Evolutionary conservation across 2,888 invertebrate species (phyloP), one percentile per base, ranked within the genome.

Genomic region (Agrotis ipsilon): DNA sequence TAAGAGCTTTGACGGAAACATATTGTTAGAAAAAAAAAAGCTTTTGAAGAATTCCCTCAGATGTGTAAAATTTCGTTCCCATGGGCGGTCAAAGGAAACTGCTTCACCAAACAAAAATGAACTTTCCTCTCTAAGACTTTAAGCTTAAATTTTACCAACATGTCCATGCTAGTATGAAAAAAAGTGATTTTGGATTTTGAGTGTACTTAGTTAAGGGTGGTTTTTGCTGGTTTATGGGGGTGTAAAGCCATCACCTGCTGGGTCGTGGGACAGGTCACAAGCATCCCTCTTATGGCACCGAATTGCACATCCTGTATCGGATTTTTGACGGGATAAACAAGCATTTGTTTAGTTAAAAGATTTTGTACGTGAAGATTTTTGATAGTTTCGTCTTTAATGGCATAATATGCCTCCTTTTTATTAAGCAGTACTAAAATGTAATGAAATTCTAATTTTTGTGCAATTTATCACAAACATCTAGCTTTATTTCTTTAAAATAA

Each of bases 191-290:
- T 81, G 68, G 21, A 72, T 69, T 78, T 81, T 85, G 68, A 46
- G 2, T 0, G 0, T 60, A 32, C 32, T 2, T 49, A 7, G 51
- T 72, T 83, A 83, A 72, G 71, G 82, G 68, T 72, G 67, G 9
- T 78, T 85, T 84, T 86, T 27, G 55, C 16, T 60, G 68, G 60
- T 69, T 51, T 78, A 80, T 66, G 76, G 67, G 75, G 80, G 77
- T 83, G 81, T 87, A 89, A 89, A 85, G 88, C 89, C 90, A 92
- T 91, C 94, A 94, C 94, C 94, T 94, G 94, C 90, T 84, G 92
- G 94, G 93, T 94, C 95, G 94, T 94, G 94, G 88, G 95, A 94
- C 91, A 93, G 93, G 94, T 94, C 94, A 89, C 86, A 87, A 91
- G 83, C 93, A 95, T 95, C 96, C 95, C 95, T 95, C 96, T 94